A percentile compares a stretch with the other conserved stretches of the same genome.
Conservation (phyloP, 2,113 vertebrate genomes). For the Globicephala melas region DNA sequence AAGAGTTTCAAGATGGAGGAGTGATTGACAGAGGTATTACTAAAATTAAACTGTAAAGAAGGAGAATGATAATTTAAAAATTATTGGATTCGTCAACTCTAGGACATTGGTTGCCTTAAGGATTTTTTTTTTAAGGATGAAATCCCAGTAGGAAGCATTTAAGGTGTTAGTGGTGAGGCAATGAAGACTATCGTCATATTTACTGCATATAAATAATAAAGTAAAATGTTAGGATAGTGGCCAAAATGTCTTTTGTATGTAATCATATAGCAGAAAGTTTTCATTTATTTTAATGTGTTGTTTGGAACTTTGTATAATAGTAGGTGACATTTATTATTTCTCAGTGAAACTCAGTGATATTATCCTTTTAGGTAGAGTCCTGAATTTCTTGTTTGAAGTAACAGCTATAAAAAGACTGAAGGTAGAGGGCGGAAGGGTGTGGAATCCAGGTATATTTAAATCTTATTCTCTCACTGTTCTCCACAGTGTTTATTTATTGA, state of each 20-base stretch:
- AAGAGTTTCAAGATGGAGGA: background rate
- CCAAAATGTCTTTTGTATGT: background rate
- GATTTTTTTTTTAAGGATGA: background rate
- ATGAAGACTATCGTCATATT: background rate
- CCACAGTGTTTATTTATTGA: background rate
- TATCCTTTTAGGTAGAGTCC: background rate
- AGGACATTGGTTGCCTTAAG: background rate
- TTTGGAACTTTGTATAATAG: background rate
- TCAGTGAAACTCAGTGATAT: background rate
- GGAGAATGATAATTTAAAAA: background rate
- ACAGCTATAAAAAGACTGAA: background rate
- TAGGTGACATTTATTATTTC: background rate
- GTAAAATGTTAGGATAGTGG: background rate
- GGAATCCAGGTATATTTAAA: background rate
- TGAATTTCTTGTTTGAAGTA: background rate
- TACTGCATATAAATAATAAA: slow-evolving; percentile 2
- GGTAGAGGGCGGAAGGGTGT: too few relatives aligned
- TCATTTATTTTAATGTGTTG: background rate
- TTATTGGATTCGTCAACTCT: background rate
- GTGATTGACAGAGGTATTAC: background rate
- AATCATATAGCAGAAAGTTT: background rate
- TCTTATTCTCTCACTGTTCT: background rate
- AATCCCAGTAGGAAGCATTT: background rate
- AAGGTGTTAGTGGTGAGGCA: background rate
- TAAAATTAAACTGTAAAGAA: background rate